Conservation (phyloP, 2,888 invertebrate species). For the Limnephilus marmoratus region DNA sequence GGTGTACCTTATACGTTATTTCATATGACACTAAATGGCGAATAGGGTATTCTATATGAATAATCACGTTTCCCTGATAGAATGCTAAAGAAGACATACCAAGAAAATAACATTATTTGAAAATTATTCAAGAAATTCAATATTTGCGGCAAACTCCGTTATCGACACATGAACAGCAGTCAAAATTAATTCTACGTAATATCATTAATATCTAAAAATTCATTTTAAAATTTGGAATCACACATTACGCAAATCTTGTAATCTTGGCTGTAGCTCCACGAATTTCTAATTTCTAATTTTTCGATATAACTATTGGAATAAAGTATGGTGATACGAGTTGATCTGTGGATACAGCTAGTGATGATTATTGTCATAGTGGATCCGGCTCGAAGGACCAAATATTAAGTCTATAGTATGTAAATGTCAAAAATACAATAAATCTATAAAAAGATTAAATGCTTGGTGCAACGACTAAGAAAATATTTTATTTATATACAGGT, state of each 20-base stretch:
- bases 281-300: too few species aligned
- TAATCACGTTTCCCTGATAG: neutral
- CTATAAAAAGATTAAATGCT: neutral
- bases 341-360: too few species aligned
- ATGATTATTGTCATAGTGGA: too few species aligned
- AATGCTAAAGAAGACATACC: neutral
- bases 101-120: neutral
- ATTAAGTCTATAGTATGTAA: too few species aligned
- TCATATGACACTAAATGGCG: neutral
- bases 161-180: neutral
- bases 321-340: too few species aligned
- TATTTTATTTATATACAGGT: too few species aligned
- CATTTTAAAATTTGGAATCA: neutral
- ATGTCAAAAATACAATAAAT: too few species aligned
- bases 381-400: too few species aligned
- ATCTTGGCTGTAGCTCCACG: too few species aligned
- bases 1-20: neutral
- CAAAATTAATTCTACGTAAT: neutral
- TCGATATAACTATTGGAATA: too few species aligned
- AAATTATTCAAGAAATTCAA: neutral
- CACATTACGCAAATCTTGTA: too few species aligned
- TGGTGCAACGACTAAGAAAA: too few species aligned
- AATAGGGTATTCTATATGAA: neutral
- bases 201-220: neutral
- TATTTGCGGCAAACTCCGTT: neutral